Conservation (phyloP, 2,888 invertebrate species). For the Maniola hyperantus region DNA sequence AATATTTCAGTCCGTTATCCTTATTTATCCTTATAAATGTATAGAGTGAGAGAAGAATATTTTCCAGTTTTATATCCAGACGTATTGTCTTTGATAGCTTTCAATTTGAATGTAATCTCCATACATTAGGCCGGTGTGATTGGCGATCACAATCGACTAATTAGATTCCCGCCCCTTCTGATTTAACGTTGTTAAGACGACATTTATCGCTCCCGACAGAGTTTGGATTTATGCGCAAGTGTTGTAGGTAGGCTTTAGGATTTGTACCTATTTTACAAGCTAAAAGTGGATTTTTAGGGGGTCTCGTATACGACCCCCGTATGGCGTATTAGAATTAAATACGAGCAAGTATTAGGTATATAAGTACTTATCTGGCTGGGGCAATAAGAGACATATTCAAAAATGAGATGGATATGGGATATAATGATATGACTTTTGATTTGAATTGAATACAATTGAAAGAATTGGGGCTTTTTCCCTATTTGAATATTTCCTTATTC, state of each 20-base stretch:
- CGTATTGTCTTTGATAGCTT: conserved; percentile 23
- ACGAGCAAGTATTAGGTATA: too few relatives aligned
- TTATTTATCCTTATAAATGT: too few relatives aligned
- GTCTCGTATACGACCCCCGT: too few relatives aligned
- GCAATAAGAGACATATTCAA: too few relatives aligned
- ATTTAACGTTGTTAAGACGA: conserved; percentile 48
- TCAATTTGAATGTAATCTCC: conserved; percentile 46
- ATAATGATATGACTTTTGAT: too few relatives aligned
- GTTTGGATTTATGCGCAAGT: conserved; percentile 21
- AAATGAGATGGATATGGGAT: too few relatives aligned
- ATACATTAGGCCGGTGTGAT: conserved; percentile 57
- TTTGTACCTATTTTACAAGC: neutral
- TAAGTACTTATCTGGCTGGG: too few relatives aligned
- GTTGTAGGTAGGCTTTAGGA: neutral
- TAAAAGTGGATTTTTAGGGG: neutral
- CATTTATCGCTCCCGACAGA: conserved; percentile 33
- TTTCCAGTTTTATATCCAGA: conserved; percentile 10
- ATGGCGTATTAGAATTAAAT: too few relatives aligned
- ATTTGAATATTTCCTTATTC: too few relatives aligned
- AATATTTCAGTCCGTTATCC: too few relatives aligned
- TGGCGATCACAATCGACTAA: conserved; percentile 66
- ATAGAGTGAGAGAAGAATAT: neutral
- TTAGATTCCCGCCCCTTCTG: conserved; percentile 63
- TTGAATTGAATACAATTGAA: too few relatives aligned
- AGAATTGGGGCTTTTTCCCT: too few relatives aligned